phyloP scores from a whole-genome alignment of 1,140 invertebrate species.

The Trypoxylus dichotomus region DNA sequence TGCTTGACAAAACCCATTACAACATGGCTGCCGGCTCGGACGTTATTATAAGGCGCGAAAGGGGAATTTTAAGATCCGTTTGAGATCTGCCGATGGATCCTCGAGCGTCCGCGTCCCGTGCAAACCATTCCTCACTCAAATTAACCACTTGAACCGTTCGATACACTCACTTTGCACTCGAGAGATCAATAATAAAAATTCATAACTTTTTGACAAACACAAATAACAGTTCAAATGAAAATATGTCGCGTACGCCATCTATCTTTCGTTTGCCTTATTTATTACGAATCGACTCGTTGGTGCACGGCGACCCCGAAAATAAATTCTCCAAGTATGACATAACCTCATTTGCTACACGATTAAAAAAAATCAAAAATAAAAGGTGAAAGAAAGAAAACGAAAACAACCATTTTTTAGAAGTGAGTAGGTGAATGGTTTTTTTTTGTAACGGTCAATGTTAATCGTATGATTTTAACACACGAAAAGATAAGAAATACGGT shows the following conservation, averaged over 20 bases:
- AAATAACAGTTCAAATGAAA: conserved; percentile 40
- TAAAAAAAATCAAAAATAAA: too few species aligned
- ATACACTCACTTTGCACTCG: conserved; percentile 19
- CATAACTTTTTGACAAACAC: conserved; percentile 41
- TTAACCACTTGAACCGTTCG: conserved; percentile 11
- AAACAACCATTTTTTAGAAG: too few species aligned
- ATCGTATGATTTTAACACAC: too few species aligned
- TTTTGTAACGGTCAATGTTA: too few species aligned
- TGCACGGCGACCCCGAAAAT: not conserved
- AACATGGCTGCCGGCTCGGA: conserved; percentile 54
- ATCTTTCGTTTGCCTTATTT: not conserved
- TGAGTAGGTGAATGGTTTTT: too few species aligned
- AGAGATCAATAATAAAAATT: conserved; percentile 40
- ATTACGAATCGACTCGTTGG: not conserved
- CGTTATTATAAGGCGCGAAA: conserved; percentile 50
- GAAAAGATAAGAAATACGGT: too few species aligned
- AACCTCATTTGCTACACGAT: not conserved
- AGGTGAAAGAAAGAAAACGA: too few species aligned
- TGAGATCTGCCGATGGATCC: conserved; percentile 14
- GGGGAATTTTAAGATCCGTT: conserved; percentile 37
- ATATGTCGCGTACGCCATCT: conserved; percentile 28
- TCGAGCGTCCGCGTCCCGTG: not conserved
- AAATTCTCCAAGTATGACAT: not conserved
- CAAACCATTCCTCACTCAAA: conserved; percentile 20
- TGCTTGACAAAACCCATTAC: conserved; percentile 51